phyloP scores from a whole-genome alignment of 2,113 vertebrate species.

The Platanista minor region DNA sequence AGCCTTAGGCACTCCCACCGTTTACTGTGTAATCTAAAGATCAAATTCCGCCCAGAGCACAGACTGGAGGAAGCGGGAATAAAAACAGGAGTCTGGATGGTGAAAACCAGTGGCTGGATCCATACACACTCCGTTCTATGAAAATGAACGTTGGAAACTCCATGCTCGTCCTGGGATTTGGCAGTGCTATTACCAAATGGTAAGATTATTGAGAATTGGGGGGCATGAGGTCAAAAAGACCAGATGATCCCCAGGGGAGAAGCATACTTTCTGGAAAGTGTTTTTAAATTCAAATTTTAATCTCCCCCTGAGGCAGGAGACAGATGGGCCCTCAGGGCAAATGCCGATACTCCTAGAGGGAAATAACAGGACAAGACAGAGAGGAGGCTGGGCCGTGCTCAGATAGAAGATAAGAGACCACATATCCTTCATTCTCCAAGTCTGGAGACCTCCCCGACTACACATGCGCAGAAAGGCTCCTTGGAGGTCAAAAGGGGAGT shows the following conservation, averaged over 20 bases:
- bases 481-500: no score
- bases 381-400: no score
- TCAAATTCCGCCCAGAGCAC: neutral
- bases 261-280: neutral
- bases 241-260: neutral
- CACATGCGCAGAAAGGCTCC: no score
- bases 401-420: no score
- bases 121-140: neutral
- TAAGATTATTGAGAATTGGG: neutral
- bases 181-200: neutral
- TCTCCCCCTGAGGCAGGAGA: no score
- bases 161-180: neutral
- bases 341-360: no score
- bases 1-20: neutral
- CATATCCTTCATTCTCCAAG: no score
- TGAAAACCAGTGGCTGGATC: neutral
- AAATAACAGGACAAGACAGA: no score
- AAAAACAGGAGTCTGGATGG: neutral
- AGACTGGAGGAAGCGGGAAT: neutral
- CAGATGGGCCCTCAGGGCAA: no score
- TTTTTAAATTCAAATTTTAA: neutral
- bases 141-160: neutral
- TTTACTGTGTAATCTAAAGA: neutral
- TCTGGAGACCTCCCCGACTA: no score
- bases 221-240: neutral